phyloP scores from a whole-genome alignment of 1,140 invertebrate species.

The Atopsyche davidsoni region DNA sequence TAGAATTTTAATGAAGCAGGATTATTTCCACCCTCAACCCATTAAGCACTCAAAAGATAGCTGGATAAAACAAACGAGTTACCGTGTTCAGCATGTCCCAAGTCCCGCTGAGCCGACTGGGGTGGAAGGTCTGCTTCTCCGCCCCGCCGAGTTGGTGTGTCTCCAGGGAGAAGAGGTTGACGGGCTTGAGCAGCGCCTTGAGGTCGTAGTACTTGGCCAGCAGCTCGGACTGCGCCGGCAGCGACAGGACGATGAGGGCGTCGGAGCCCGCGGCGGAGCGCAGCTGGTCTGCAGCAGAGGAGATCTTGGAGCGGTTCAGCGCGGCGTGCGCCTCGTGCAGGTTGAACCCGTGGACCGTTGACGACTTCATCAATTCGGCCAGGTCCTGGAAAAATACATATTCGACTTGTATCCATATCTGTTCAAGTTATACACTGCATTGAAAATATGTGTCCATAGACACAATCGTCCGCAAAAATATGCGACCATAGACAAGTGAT shows the following conservation, averaged over 20 bases:
- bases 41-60: not conserved
- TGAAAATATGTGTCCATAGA: too few species aligned
- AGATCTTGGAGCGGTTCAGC: conserved; percentile 50
- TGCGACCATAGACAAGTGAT: too few species aligned
- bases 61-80: conserved; percentile 33
- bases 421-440: too few species aligned
- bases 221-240: conserved; percentile 57
- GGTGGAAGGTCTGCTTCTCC: conserved; percentile 65
- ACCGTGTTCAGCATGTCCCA: conserved; percentile 74
- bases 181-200: conserved; percentile 55
- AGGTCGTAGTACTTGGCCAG: conserved; percentile 66
- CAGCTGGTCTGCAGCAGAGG: conserved; percentile 52
- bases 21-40: not conserved
- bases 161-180: conserved; percentile 61
- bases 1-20: conserved; percentile 37
- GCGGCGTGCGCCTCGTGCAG: conserved; percentile 53
- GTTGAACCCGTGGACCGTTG: conserved; percentile 59
- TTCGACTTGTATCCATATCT: not conserved
- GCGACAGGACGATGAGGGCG: conserved; percentile 51
- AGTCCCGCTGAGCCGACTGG: conserved; percentile 67
- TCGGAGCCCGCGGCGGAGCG: conserved; percentile 49
- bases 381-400: conserved; percentile 44
- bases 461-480: too few species aligned
- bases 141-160: conserved; percentile 61
- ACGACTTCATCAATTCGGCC: conserved; percentile 44